Conservation (phyloP, 1,140 invertebrate species). For the Acromyrmex charruanus region DNA sequence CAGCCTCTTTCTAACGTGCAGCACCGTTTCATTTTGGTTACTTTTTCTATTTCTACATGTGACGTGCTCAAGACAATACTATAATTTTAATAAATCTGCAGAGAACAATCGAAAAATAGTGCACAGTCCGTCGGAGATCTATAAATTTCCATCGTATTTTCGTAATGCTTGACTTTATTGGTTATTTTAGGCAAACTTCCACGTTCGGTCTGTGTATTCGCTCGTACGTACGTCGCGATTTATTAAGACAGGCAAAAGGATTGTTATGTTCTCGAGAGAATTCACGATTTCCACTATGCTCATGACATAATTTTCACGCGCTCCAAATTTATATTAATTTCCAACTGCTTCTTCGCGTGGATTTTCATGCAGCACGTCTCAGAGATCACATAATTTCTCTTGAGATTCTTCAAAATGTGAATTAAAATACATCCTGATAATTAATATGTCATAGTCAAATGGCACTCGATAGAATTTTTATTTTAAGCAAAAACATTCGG, state of each 20-base stretch:
- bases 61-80: neutral
- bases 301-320: neutral
- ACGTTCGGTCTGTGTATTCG: neutral
- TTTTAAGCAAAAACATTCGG: neutral
- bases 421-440: neutral
- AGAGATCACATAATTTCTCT: neutral
- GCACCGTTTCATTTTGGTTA: neutral
- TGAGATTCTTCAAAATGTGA: neutral
- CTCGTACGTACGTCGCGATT: constrained; percentile 15
- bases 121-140: neutral
- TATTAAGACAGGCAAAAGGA: constrained; percentile 38
- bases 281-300: neutral
- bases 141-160: constrained; percentile 32
- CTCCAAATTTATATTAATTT: constrained; percentile 16
- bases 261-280: neutral
- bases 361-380: neutral
- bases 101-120: neutral
- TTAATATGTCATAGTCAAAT: neutral
- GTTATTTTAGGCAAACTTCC: constrained; percentile 14
- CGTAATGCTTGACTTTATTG: constrained; percentile 38
- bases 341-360: neutral
- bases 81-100: constrained; percentile 19
- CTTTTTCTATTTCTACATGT: neutral
- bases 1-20: neutral
- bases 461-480: neutral